Percentiles rank a stretch among this genome's conserved stretches.
Conservation (phyloP, 2,888 invertebrate genomes). For the Gasteruption jaculator region DNA sequence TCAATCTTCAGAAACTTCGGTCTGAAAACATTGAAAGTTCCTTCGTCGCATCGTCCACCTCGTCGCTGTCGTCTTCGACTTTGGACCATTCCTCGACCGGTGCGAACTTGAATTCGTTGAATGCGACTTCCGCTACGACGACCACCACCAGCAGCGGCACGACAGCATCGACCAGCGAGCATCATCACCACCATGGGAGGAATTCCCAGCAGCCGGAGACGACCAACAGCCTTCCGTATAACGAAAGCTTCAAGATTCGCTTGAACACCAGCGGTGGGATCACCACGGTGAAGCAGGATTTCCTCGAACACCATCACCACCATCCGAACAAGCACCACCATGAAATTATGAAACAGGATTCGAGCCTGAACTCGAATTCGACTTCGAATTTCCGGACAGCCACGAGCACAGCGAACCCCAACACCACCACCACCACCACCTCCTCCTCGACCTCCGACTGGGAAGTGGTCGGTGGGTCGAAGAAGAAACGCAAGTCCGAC, state of each 20-base stretch:
- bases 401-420: no score
- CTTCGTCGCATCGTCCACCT: conserved; percentile 21
- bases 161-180: conserved; percentile 36
- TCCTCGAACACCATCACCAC: conserved; percentile 33
- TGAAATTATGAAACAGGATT: conserved; percentile 40
- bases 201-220: conserved; percentile 31
- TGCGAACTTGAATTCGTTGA: conserved; percentile 36
- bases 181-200: conserved; percentile 31
- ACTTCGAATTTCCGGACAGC: conserved; percentile 17
- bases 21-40: conserved; percentile 44
- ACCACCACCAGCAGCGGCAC: conserved; percentile 18
- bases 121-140: conserved; percentile 19
- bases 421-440: conserved; percentile 24
- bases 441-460: conserved; percentile 33
- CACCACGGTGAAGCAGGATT: conserved; percentile 46
- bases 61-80: no score
- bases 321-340: conserved; percentile 29
- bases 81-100: conserved; percentile 41
- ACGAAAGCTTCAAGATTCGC: conserved; percentile 47
- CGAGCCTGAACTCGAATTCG: conserved; percentile 26
- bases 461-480: no score
- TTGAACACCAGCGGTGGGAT: conserved; percentile 48
- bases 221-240: conserved; percentile 37
- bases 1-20: conserved; percentile 51
- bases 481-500: conserved; percentile 44